phyloP scores from a whole-genome alignment of 2,113 vertebrate genomes.

The Tachysurus vachellii region DNA sequence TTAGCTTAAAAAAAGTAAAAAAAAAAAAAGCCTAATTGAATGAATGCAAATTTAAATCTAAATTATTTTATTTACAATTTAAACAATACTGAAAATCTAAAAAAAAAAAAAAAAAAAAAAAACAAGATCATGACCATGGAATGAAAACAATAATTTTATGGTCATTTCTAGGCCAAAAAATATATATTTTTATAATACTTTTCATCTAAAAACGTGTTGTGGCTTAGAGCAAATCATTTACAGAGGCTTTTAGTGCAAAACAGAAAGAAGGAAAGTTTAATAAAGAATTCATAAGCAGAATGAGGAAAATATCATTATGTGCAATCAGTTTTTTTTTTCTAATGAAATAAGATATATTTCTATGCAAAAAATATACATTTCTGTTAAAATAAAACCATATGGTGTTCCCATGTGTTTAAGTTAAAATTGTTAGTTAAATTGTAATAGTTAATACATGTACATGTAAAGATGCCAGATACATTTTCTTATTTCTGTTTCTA shows the following conservation, averaged over 20 bases:
- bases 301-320: neutral
- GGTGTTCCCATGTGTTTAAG: neutral
- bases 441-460: no score
- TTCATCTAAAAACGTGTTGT: no score
- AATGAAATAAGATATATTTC: neutral
- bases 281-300: neutral
- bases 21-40: neutral
- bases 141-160: neutral
- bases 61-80: neutral
- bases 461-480: no score
- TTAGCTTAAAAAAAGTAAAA: neutral
- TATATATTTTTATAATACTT: neutral
- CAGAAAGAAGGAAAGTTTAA: neutral
- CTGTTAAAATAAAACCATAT: neutral
- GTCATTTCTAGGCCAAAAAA: neutral
- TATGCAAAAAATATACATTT: neutral
- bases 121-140: no score
- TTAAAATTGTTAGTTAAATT: neutral
- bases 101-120: neutral
- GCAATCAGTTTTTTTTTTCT: neutral
- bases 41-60: neutral
- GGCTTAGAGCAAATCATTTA: neutral
- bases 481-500: neutral
- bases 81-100: neutral
- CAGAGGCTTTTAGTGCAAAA: neutral